Evolutionary conservation across 2,888 invertebrate species (phyloP).

Genomic region (Chydorus sphaericus): DNA sequence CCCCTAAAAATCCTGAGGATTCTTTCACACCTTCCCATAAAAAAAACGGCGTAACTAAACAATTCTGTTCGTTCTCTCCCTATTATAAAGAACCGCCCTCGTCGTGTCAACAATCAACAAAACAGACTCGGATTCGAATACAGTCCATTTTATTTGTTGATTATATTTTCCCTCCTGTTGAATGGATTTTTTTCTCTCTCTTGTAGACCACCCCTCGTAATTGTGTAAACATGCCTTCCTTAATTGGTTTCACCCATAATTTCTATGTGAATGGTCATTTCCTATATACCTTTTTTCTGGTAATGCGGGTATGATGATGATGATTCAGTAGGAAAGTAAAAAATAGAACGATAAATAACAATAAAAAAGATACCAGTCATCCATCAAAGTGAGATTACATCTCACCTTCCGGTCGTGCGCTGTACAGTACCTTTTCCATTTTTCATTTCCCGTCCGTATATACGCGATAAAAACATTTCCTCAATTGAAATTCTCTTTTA

Average conservation of each 20-base stretch:
- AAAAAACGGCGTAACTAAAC: too few relatives aligned
- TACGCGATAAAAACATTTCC: too few relatives aligned
- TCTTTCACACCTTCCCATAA: too few relatives aligned
- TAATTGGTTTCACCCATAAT: not conserved
- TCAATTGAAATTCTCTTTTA: too few relatives aligned
- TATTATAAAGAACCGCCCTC: too few relatives aligned
- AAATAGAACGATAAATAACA: not conserved
- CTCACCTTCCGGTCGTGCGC: constrained; percentile 2
- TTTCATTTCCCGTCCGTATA: too few relatives aligned
- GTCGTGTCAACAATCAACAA: too few relatives aligned
- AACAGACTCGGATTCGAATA: too few relatives aligned
- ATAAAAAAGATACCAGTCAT: not conserved
- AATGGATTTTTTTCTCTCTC: not conserved
- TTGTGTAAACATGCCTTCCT: not conserved
- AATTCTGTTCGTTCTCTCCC: too few relatives aligned
- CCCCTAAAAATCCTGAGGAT: too few relatives aligned
- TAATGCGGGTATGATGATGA: not conserved
- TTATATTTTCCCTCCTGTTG: too few relatives aligned
- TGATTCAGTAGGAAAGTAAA: not conserved
- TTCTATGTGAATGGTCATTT: not conserved
- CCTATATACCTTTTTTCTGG: not conserved
- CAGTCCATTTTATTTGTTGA: constrained; percentile 8
- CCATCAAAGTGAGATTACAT: not conserved
- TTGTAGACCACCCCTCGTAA: not conserved
- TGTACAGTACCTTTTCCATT: too few relatives aligned